Base-by-base conservation (phyloP, 2,113 vertebrate species). In the Ptychochromis oligacanthus region DNA sequence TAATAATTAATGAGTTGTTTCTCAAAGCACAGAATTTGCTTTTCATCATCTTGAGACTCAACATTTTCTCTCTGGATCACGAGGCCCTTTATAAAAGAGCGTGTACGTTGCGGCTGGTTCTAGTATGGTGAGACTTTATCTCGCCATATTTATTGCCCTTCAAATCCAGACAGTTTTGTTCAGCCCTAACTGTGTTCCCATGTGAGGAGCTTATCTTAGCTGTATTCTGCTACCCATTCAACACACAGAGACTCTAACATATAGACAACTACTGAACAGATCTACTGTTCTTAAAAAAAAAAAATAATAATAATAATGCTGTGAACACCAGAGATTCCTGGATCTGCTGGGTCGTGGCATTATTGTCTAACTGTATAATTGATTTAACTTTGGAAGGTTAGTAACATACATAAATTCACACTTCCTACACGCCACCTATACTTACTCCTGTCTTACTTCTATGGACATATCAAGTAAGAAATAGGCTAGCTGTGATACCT, bases 291-390 rank as follows among this genome's bases (percentile, higher is more conserved):
- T 75, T 78, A 76, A 85, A 60, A 87, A 85, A 72, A 31, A 31
- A 4, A 31, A 31, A 31, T 3, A 31, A 31, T 67, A 81, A 4
- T 3, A 31, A 31, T 3, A 31, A 31, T 67, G 79, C 2, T 78
- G 77, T 43, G 43, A 84, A 87, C 18, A 22, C 36, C 57, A 49
- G 58, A 81, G 61, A 75, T 64, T 57, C 62, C 87, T 87, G 64
- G 83, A 88, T 87, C 77, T 70, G 84, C 82, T 74, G 79, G 80
- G 59, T 85, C 80, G 55, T 75, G 78, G 65, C 83, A 46, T 89
- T 85, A 87, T 40, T 59, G 88, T 91, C 88, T 67, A 76, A 74
- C 62, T 56, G 34, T 78, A 52, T 83, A 83, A 91, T 77, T 81
- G 76, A 81, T 88, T 86, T 77, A 75, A 59, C 59, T 46, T 54